These are phyloP conservation scores for Poeciliopsis turrubarensis DNA, from an alignment of 2,113 vertebrate species.

Conservation along the genomic window DNA sequence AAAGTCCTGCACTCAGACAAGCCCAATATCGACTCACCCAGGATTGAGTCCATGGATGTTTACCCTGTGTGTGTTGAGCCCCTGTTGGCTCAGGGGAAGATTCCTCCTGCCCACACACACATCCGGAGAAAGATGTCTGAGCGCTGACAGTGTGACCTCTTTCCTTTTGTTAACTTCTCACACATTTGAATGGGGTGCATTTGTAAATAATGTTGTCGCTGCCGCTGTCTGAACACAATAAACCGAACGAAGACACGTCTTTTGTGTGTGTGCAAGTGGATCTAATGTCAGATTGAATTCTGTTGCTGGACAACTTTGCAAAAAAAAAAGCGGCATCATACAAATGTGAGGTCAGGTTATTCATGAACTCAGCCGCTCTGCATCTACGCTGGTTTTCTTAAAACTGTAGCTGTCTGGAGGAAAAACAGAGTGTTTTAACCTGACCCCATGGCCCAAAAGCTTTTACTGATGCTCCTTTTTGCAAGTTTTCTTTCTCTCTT, in stretches of 20 bases:
- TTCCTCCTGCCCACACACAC: slow-evolving; percentile 48
- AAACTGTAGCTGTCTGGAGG: background rate
- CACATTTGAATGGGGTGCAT: slow-evolving; percentile 47
- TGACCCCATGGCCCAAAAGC: slow-evolving; percentile 5
- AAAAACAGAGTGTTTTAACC: slow-evolving; percentile 15
- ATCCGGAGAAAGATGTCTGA: slow-evolving; percentile 5
- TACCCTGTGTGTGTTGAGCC: slow-evolving; percentile 67
- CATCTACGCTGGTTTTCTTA: slow-evolving; percentile 24
- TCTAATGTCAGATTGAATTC: slow-evolving; percentile 43
- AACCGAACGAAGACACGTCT: slow-evolving; percentile 2
- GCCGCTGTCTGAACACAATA: slow-evolving; percentile 27
- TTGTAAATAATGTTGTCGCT: slow-evolving; percentile 59
- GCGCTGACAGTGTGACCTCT: slow-evolving; percentile 20
- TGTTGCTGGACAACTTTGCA: slow-evolving; percentile 30
- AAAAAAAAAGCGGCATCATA: slow-evolving; percentile 16
- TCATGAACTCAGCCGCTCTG: slow-evolving; percentile 49
- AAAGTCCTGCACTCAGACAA: slow-evolving; percentile 78
- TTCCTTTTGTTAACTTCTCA: slow-evolving; percentile 40
- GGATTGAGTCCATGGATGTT: slow-evolving; percentile 74
- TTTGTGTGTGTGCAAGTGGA: slow-evolving; percentile 19
- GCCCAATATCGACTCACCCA: slow-evolving; percentile 72
- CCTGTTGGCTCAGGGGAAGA: slow-evolving; percentile 58
- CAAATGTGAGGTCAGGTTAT: slow-evolving; percentile 55
- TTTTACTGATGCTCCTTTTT: slow-evolving; percentile 29
- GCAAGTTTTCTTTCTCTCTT: background rate